These are phyloP conservation scores for Chironomus tentans DNA, from an alignment of 2,888 invertebrate genomes.

Conservation along the genomic window DNA sequence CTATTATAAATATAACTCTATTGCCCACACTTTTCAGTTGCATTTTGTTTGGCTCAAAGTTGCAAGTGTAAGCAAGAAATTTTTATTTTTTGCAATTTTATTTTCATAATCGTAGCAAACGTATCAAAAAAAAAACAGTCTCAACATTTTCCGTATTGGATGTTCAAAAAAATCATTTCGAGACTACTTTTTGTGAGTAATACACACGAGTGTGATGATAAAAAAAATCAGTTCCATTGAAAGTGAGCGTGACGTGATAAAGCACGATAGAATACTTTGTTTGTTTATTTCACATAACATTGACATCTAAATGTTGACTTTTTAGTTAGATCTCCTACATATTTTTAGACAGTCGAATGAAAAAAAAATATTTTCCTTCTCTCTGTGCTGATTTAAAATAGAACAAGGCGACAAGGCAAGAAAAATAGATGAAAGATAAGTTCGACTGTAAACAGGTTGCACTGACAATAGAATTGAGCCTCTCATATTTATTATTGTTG, in stretches of 20 bases:
- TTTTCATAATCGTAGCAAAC: not conserved
- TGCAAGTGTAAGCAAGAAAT: not conserved
- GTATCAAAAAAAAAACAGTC: no score
- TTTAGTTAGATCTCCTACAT: no score
- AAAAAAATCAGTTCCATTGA: not conserved
- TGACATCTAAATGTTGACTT: not conserved
- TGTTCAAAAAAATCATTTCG: not conserved
- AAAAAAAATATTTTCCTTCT: no score
- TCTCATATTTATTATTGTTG: no score
- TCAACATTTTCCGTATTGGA: not conserved
- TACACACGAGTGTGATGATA: not conserved
- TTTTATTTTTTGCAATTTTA: not conserved
- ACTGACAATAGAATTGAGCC: no score
- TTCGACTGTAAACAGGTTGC: no score
- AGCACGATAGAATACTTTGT: not conserved
- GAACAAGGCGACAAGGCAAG: no score
- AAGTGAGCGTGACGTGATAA: not conserved
- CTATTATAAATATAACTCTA: no score
- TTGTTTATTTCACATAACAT: not conserved
- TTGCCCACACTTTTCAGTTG: not conserved
- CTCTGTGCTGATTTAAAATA: no score
- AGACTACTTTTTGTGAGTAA: constrained; percentile 16
- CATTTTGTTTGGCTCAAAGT: not conserved
- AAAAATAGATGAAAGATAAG: no score
- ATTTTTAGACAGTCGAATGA: no score